Evolutionary conservation across 2,888 invertebrate genomes (phyloP).

Genomic region (Drosophila siamana): DNA sequence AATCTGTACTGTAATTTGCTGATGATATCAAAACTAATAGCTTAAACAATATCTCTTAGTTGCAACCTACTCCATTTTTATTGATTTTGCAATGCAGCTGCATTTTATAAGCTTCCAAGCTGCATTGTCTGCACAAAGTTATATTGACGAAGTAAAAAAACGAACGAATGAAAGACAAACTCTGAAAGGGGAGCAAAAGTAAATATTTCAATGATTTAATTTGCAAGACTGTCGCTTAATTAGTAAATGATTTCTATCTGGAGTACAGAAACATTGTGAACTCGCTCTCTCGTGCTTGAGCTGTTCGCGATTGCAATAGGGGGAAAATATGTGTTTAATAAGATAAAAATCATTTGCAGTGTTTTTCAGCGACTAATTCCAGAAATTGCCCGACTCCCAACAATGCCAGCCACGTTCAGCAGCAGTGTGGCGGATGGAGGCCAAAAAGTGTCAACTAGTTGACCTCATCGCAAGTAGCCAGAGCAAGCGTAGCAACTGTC

Average conservation of each 20-base stretch:
- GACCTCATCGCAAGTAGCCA: slow-evolving; percentile 70
- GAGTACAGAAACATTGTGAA: background rate
- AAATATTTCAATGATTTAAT: slow-evolving; percentile 7
- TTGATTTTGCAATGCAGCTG: background rate
- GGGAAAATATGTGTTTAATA: slow-evolving; percentile 50
- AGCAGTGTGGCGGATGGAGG: slow-evolving; percentile 27
- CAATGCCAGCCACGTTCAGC: slow-evolving; percentile 28
- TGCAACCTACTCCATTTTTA: background rate
- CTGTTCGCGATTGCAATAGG: slow-evolving; percentile 11
- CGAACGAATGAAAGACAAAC: background rate
- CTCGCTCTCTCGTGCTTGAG: background rate
- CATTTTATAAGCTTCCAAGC: background rate
- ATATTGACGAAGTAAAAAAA: background rate
- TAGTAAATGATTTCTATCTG: slow-evolving; percentile 12
- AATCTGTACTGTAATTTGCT: too few species aligned
- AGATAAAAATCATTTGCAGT: slow-evolving; percentile 66
- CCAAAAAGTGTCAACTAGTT: slow-evolving; percentile 71
- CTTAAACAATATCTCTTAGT: background rate
- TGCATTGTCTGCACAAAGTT: background rate
- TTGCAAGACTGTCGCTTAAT: slow-evolving; percentile 15
- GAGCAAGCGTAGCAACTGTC: slow-evolving; percentile 44
- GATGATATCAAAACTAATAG: too few species aligned
- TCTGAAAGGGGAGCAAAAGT: background rate
- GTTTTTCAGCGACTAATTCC: slow-evolving; percentile 54
- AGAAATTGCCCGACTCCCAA: slow-evolving; percentile 58